Evolutionary conservation across 2,113 vertebrate genomes (phyloP), one percentile per base, ranked within the genome.

Genomic region (Arenaria interpres): DNA sequence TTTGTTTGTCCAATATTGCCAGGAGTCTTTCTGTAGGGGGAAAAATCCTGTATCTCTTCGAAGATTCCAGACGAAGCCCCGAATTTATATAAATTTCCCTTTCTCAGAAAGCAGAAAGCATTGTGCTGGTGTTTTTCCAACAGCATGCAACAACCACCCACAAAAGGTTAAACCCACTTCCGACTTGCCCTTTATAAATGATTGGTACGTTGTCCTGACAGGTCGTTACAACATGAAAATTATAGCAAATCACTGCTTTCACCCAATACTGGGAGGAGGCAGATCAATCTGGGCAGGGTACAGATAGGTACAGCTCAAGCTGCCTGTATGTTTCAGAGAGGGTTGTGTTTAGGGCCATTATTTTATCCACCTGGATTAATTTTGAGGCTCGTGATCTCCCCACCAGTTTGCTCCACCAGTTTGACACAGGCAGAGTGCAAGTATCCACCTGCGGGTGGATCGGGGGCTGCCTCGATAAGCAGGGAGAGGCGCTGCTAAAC

Each of bases 371-470:
- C 18, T 53, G 25, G 17, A 30, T 41, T 32, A 48, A 16, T 76
- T 88, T 60, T 45, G 59, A 89, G 66, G 72, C 24, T 91, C 1
- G 0, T 33, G 1, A 33, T 76, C 88, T 89, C 35, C n/a, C 39
- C 12, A 25, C 33, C 62, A 9, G 6, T 39, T 92, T 53, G 6
- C 35, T 92, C 50, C 32, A 87, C 48, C 54, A 39, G 83, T 72
- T 82, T 85, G 35, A 72, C 56, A 53, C 24, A 88, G 41, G 71
- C 71, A 46, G 20, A 71, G 17, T 14, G 28, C n/a, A 53, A 37
- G 12, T 35, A 39, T 23, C 14, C 14, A 48, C 37, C 60, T 0
- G 0, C 0, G 1, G 20, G 27, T 30, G 21, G 30, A 25, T 68
- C 3, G 0, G 23, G 23, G 14, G 30, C 27, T 87, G 21, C 25